These are phyloP conservation scores for Apotomis capreana DNA, from an alignment of 2,888 invertebrate species.

Conservation along the genomic window DNA sequence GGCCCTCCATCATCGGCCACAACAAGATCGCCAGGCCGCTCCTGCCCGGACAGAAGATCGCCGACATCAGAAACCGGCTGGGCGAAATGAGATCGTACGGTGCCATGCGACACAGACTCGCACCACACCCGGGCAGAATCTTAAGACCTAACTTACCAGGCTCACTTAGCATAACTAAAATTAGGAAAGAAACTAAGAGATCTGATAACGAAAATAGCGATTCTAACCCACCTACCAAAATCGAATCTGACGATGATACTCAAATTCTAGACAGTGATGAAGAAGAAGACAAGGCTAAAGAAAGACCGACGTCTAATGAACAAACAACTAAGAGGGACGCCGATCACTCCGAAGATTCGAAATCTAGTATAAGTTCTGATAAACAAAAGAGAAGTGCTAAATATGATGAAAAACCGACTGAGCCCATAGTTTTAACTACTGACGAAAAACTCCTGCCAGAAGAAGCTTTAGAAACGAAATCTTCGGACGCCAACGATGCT, in stretches of 20 bases:
- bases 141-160: slow-evolving; percentile 69
- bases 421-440: slow-evolving; percentile 70
- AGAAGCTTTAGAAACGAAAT: slow-evolving; percentile 67
- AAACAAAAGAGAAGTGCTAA: slow-evolving; percentile 47
- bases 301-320: slow-evolving; percentile 48
- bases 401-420: slow-evolving; percentile 47
- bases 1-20: slow-evolving; percentile 67
- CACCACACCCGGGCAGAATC: slow-evolving; percentile 61
- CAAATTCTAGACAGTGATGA: slow-evolving; percentile 77
- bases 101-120: slow-evolving; percentile 65
- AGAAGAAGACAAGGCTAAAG: slow-evolving; percentile 50
- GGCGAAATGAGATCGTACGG: slow-evolving; percentile 68
- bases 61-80: slow-evolving; percentile 69
- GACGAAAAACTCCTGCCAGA: slow-evolving; percentile 76
- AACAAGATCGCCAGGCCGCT: slow-evolving; percentile 68
- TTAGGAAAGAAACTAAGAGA: slow-evolving; percentile 65
- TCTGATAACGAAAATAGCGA: slow-evolving; percentile 56
- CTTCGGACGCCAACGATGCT: slow-evolving; percentile 48
- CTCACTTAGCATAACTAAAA: slow-evolving; percentile 77
- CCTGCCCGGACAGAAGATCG: slow-evolving; percentile 72
- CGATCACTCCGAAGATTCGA: slow-evolving; percentile 45
- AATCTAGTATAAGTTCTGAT: slow-evolving; percentile 46
- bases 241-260: slow-evolving; percentile 71
- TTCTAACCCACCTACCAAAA: slow-evolving; percentile 50
- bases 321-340: slow-evolving; percentile 42